Percentiles rank a stretch among this genome's conserved stretches.
phyloP scores from a whole-genome alignment of 2,888 invertebrate genomes.

The Cotesia congregata region DNA sequence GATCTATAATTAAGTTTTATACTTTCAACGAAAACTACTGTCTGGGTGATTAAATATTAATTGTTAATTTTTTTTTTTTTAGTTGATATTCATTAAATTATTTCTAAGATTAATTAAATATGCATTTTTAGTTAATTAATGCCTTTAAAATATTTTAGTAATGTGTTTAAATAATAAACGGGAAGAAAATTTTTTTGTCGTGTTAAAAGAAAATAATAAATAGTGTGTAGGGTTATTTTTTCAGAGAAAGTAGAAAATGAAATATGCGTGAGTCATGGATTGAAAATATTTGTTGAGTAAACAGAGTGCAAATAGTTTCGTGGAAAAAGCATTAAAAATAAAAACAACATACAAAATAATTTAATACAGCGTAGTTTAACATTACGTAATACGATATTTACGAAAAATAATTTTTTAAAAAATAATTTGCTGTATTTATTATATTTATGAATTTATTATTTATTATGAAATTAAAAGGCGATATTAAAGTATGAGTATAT shows the following conservation, averaged over 20 bases:
- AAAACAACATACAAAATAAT: neutral
- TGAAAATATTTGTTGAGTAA: neutral
- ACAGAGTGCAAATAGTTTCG: slow-evolving; percentile 4
- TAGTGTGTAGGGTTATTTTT: neutral
- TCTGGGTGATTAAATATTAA: too few relatives aligned
- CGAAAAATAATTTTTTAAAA: too few relatives aligned
- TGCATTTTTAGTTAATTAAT: too few relatives aligned
- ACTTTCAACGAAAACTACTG: too few relatives aligned
- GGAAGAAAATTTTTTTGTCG: too few relatives aligned
- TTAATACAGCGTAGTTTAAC: neutral
- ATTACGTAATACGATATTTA: neutral
- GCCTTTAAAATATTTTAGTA: too few relatives aligned
- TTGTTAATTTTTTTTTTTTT: too few relatives aligned
- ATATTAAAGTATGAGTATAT: neutral
- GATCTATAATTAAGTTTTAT: neutral
- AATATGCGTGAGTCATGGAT: slow-evolving; percentile 6
- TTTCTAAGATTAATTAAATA: too few relatives aligned
- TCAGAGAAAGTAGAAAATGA: neutral
- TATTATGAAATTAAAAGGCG: neutral
- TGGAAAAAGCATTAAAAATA: neutral
- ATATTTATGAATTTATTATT: neutral
- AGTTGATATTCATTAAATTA: too few relatives aligned
- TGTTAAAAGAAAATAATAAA: neutral
- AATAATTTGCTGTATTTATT: too few relatives aligned
- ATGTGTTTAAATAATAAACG: too few relatives aligned